Conservation (phyloP, 1,140 invertebrate species). For the Brachionus sp. region DNA sequence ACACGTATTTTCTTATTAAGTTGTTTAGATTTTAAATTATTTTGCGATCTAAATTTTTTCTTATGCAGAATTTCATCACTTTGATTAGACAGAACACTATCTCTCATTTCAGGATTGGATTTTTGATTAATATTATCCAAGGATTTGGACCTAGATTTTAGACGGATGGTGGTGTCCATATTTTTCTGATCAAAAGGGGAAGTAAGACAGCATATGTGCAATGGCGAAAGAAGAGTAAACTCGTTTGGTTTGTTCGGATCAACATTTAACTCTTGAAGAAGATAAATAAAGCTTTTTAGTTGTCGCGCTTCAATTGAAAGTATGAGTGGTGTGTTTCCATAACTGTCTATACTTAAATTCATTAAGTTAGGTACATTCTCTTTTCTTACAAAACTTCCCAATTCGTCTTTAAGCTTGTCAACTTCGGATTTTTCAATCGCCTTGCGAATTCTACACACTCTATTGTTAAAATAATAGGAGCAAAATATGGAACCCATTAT, state of each 20-base stretch:
- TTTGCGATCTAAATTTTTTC: background rate
- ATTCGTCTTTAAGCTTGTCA: background rate
- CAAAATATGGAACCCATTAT: constrained; percentile 39
- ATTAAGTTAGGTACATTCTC: background rate
- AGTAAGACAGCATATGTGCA: constrained; percentile 28
- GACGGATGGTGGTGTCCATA: background rate
- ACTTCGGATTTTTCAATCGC: background rate
- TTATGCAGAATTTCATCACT: background rate
- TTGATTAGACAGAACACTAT: background rate
- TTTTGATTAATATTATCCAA: background rate
- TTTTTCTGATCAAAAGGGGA: background rate
- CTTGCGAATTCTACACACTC: background rate
- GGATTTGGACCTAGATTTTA: background rate
- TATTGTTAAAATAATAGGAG: constrained; percentile 34
- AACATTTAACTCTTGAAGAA: constrained; percentile 19
- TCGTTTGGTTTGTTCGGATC: constrained; percentile 28
- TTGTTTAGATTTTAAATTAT: background rate
- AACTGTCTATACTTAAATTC: background rate
- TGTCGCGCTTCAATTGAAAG: background rate
- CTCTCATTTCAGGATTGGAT: background rate
- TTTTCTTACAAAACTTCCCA: background rate
- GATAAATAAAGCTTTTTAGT: constrained; percentile 6
- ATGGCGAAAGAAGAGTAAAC: background rate
- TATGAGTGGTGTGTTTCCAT: constrained; percentile 35
- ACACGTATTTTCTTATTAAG: background rate